Percentiles rank a stretch among this genome's conserved stretches.
phyloP scores from a whole-genome alignment of 2,113 vertebrate genomes.

The Actinemys pallida region DNA sequence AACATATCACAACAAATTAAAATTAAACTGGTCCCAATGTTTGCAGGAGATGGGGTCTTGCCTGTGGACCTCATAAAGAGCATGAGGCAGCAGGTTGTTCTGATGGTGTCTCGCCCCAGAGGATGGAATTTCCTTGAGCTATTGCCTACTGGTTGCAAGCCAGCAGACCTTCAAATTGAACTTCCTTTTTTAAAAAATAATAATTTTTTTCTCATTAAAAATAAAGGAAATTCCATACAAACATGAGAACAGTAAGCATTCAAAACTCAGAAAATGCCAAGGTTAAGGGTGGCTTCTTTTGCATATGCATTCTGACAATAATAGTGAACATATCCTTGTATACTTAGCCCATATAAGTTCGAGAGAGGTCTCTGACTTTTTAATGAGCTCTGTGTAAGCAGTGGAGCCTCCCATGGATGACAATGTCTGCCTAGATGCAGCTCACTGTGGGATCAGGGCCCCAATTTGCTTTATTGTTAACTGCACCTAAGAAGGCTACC shows the following conservation, averaged over 20 bases:
- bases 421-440: not conserved
- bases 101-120: not conserved
- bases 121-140: not conserved
- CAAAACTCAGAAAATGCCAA: not conserved
- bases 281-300: accelerated
- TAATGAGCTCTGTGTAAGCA: not conserved
- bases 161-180: not conserved
- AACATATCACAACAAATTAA: not conserved
- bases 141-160: not conserved
- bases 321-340: not conserved
- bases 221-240: not conserved
- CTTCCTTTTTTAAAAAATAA: not conserved
- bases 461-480: too few species aligned
- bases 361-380: not conserved
- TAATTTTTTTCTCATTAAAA: not conserved
- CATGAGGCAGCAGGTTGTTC: not conserved
- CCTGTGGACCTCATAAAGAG: not conserved
- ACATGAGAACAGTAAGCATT: not conserved
- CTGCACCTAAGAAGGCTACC: too few species aligned
- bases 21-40: not conserved
- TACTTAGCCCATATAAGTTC: not conserved
- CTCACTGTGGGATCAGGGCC: not conserved
- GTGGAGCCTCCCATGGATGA: not conserved
- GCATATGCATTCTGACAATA: accelerated
- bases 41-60: not conserved